Evolutionary conservation across 1,140 invertebrate genomes (phyloP), one percentile per base, ranked within the genome.

Genomic region (Lineus longissimus): DNA sequence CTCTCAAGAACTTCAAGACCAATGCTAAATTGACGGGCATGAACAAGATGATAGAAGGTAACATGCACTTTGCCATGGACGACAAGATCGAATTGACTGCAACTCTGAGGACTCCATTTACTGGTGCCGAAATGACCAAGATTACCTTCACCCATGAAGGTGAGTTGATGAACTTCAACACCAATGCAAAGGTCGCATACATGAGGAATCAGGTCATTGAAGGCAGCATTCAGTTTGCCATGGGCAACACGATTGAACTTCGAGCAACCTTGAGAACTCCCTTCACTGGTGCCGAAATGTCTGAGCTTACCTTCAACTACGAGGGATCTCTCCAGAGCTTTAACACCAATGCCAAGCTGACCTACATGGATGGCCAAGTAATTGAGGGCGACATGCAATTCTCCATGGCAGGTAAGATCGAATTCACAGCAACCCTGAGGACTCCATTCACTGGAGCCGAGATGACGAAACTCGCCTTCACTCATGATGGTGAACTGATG

Each of bases 301-400:
- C 33, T 15, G 6, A 36, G 33, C 33, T 36, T 7, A 7, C 33
- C 4, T 15, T 36, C 11, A 41, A 70, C 4, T 67, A 64, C 22
- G 43, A 65, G n/a, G 59, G 57, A 7, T 70, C 69, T 23, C 56
- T 17, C 25, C 7, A 69, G 56, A 68, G 45, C 4, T 30, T 75
- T 13, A 22, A 65, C 11, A 33, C 30, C 29, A 61, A 70, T 27
- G 65, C 62, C 33, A 36, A 15, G 15, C 33, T 36, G 4, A 15
- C 15, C 33, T 36, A 36, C 33, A 36, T 36, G 33, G 15, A 15
- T 15, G 15, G 15, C 33, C 33, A 36, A 15, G 33, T 36, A 7
- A 36, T 36, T 15, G 33, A 36, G 33, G 33, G 33, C 6, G 15
- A 36, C 6, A 36, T 36, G 33, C 33, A 36, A 15, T 36, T 36